phyloP scores from a whole-genome alignment of 2,797 vertebrate genomes.

The Sardinella longiceps region DNA sequence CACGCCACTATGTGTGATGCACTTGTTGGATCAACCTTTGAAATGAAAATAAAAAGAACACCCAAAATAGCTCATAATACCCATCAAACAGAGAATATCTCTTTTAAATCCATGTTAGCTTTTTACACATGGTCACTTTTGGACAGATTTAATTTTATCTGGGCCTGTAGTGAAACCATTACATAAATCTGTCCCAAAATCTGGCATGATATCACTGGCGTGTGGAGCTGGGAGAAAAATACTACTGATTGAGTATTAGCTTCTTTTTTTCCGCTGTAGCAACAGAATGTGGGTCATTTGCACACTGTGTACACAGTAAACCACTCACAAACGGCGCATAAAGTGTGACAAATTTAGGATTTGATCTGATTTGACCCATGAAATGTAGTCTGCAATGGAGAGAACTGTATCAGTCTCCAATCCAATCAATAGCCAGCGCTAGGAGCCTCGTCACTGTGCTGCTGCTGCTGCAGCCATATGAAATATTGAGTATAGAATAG shows the following conservation, averaged over 20 bases:
- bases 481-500: constrained; percentile 60
- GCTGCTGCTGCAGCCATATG: constrained; percentile 55
- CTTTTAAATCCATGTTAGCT: neutral
- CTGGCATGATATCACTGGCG: neutral
- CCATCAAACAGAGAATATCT: neutral
- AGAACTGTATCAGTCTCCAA: constrained; percentile 40
- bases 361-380: constrained; percentile 7
- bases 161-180: constrained; percentile 3
- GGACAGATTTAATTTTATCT: neutral
- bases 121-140: neutral
- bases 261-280: neutral
- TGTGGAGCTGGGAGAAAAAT: neutral
- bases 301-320: neutral
- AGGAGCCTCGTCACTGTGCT: constrained; percentile 31
- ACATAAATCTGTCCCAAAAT: constrained; percentile 8
- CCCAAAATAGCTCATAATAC: neutral
- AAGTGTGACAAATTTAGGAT: neutral
- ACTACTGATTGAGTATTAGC: neutral
- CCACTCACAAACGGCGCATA: neutral
- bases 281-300: neutral
- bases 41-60: neutral
- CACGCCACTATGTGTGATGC: neutral
- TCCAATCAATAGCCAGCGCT: constrained; percentile 58
- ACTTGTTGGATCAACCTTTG: neutral
- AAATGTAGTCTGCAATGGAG: constrained; percentile 2